These are phyloP conservation scores for Stichopus horrens DNA, from an alignment of 53 echinoderm and acorn worm genomes.

Conservation along the genomic window DNA sequence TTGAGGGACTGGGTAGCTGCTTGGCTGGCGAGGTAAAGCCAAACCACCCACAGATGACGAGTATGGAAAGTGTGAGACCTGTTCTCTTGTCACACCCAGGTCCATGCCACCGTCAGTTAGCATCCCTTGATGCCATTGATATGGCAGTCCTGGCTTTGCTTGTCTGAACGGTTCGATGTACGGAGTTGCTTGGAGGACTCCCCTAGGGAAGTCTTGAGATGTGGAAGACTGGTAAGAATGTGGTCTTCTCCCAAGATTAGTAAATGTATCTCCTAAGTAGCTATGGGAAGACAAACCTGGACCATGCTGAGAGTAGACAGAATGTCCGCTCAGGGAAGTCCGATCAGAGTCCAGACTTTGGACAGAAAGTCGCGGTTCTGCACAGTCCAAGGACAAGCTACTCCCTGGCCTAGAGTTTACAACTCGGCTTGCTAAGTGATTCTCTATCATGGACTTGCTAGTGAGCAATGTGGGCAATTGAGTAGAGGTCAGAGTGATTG, in stretches of 20 bases:
- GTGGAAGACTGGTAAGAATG: background rate
- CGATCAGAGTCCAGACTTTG: slow-evolving; percentile 17
- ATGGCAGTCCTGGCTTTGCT: slow-evolving; percentile 14
- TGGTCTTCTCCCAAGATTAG: slow-evolving; percentile 24
- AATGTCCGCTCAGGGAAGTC: slow-evolving; percentile 1
- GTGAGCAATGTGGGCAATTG: slow-evolving; percentile 21
- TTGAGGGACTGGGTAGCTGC: background rate
- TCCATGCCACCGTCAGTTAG: background rate
- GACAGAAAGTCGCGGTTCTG: slow-evolving; percentile 14
- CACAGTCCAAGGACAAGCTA: background rate
- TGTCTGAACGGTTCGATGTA: slow-evolving; percentile 19
- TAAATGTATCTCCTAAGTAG: slow-evolving; percentile 30
- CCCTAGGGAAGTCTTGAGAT: background rate
- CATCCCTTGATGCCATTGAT: slow-evolving; percentile 1
- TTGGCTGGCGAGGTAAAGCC: background rate
- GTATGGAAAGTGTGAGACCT: background rate
- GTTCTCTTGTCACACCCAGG: background rate
- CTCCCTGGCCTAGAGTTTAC: slow-evolving; percentile 24
- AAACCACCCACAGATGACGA: background rate
- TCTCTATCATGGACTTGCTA: slow-evolving; percentile 1
- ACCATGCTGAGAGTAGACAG: background rate
- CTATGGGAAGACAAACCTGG: slow-evolving; percentile 13
- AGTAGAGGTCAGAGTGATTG: background rate
- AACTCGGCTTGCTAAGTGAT: background rate
- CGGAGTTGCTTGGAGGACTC: background rate